Evolutionary conservation across 1,140 invertebrate species (phyloP).

Genomic region (Psilanteris sp.): DNA sequence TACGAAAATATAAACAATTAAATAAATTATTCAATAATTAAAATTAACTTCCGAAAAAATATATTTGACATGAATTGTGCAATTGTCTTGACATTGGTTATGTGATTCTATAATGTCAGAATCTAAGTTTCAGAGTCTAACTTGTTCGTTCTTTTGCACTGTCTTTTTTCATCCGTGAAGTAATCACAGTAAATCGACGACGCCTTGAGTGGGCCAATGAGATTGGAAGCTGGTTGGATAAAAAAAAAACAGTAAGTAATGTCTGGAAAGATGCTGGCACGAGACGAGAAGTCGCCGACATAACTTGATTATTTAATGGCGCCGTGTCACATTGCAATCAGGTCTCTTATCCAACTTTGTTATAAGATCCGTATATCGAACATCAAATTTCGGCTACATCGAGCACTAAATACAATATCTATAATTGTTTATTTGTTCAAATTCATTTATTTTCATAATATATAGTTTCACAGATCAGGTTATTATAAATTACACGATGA

Average conservation of each 20-base stretch:
- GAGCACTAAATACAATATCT: constrained; percentile 6
- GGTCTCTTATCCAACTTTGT: constrained; percentile 70
- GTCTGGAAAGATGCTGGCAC: constrained; percentile 49
- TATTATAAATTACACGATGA: too few relatives aligned
- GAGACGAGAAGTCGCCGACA: constrained; percentile 70
- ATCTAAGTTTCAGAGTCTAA: constrained; percentile 56
- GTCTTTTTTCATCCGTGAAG: constrained; percentile 59
- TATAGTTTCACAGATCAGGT: too few relatives aligned
- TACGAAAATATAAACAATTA: constrained; percentile 15
- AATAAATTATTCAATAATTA: constrained; percentile 16
- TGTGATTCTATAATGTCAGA: constrained; percentile 33
- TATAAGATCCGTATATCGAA: constrained; percentile 42
- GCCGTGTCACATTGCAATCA: constrained; percentile 73
- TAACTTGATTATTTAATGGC: constrained; percentile 74
- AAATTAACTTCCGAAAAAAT: constrained; percentile 6
- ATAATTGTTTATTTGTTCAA: neutral
- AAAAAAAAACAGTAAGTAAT: constrained; percentile 39
- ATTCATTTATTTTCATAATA: too few relatives aligned
- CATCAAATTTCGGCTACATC: constrained; percentile 25
- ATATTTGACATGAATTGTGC: constrained; percentile 18
- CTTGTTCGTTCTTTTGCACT: constrained; percentile 44
- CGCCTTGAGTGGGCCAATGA: constrained; percentile 59
- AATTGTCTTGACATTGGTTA: constrained; percentile 44
- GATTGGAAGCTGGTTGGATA: constrained; percentile 32
- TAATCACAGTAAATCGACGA: constrained; percentile 74